Percentiles rank a stretch among this genome's conserved stretches.
These are phyloP conservation scores for Nemoura dubitans DNA, from an alignment of 2,888 invertebrate species.

Conservation along the genomic window DNA sequence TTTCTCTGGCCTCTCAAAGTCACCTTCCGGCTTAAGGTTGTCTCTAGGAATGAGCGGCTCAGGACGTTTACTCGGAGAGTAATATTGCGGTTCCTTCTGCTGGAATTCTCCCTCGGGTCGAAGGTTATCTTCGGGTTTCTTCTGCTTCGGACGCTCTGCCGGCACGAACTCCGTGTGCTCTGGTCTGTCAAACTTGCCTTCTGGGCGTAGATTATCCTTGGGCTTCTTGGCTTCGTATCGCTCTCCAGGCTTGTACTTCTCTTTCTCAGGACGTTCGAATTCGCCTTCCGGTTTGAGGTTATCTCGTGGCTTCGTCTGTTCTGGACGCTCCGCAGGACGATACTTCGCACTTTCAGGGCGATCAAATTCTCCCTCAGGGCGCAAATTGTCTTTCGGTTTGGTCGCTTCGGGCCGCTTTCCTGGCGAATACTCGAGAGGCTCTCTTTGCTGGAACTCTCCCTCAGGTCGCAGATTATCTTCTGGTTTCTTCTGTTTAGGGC, in stretches of 20 bases:
- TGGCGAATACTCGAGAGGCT: constrained; percentile 43
- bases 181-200: constrained; percentile 63
- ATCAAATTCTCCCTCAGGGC: constrained; percentile 53
- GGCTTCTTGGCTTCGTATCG: constrained; percentile 56
- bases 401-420: constrained; percentile 55
- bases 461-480: constrained; percentile 56
- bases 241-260: constrained; percentile 62
- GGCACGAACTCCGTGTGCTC: constrained; percentile 61
- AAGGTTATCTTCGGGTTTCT: constrained; percentile 68
- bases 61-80: constrained; percentile 53
- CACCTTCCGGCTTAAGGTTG: constrained; percentile 65
- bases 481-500: constrained; percentile 54
- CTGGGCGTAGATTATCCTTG: constrained; percentile 62
- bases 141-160: constrained; percentile 70
- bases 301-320: constrained; percentile 56
- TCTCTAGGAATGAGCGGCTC: constrained; percentile 62
- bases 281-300: constrained; percentile 69
- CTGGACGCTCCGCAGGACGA: constrained; percentile 57
- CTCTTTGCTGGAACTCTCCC: constrained; percentile 45
- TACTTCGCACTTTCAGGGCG: constrained; percentile 54
- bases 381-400: constrained; percentile 54
- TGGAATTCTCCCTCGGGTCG: constrained; percentile 61
- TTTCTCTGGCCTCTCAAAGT: constrained; percentile 58
- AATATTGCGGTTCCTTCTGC: constrained; percentile 55
- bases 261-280: constrained; percentile 62